Base-by-base conservation (phyloP, 2,113 vertebrate genomes). In the Istiophorus platypterus region DNA sequence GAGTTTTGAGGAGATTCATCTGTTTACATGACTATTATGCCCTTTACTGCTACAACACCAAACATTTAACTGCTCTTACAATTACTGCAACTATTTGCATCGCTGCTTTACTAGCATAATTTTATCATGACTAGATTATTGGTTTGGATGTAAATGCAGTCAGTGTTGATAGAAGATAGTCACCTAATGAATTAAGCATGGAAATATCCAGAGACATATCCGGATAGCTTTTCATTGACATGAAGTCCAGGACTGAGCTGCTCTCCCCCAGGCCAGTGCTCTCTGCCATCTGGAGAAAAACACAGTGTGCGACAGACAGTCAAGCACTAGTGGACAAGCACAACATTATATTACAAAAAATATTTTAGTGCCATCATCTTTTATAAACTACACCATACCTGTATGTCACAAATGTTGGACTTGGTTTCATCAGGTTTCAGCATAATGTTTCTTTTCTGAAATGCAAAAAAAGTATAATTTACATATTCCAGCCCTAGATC, bases 201-300 rank as follows among this genome's bases (percentile, higher is more conserved):
- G 97, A 96, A 85, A 99, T 97, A 79, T 99, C 97, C 17, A 99
- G 94, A 66, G 98, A 98, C 63, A 98, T 96, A 34, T 99, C 98
- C 0, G 98, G 95, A 78, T 98, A 99, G 0, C 92, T 92, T 91
- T 98, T 99, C 92, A 97, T 93, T 2, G 97, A 96, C 88, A 99
- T 96, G 82, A 99, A 99, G 82, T 99, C 98, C 91, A 98, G 91
- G 39, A 97, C 96, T 2, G 97, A 97, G 78, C 94, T 85, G 13
- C 93, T 84, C 2, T 99, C 97, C 81, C 95, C 96, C 37, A 95
- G 70, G 1, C 92, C 90, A 41, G 92, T 58, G 34, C 95, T 89
- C 31, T 97, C 97, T 66, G 95, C 92, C 78, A 96, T 93, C 97
- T 99, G 61, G 51, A 76, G 17, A 89, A 42, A 85, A 73, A 68